A percentile compares a stretch with the other conserved stretches of the same genome.
phyloP scores from a whole-genome alignment of 1,140 invertebrate genomes.

The Coenobita brevimanus region DNA sequence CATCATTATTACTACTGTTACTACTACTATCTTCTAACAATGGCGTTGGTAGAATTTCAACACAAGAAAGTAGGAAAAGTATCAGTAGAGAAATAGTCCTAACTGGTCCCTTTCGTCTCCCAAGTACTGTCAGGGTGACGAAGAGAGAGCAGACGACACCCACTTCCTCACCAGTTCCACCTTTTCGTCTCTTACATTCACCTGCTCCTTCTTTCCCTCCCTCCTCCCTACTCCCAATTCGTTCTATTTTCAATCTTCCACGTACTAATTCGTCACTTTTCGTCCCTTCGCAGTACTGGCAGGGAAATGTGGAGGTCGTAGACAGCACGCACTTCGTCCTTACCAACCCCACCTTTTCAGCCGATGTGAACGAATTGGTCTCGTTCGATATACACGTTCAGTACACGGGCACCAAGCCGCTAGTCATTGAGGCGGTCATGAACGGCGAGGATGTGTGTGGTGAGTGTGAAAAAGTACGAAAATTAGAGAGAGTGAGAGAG shows the following conservation, averaged over 20 bases:
- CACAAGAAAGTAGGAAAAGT: too few relatives aligned
- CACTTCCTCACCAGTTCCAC: too few relatives aligned
- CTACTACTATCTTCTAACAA: too few relatives aligned
- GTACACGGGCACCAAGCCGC: not conserved
- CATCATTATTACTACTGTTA: too few relatives aligned
- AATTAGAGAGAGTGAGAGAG: too few relatives aligned
- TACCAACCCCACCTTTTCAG: not conserved
- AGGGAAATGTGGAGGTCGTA: not conserved
- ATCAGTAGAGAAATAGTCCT: too few relatives aligned
- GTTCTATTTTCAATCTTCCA: not conserved
- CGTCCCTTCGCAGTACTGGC: not conserved
- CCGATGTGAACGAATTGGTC: not conserved
- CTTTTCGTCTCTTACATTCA: too few relatives aligned
- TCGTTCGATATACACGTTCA: not conserved
- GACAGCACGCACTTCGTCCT: constrained; percentile 15
- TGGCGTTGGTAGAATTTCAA: too few relatives aligned
- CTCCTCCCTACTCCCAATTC: not conserved
- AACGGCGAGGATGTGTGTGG: constrained; percentile 22
- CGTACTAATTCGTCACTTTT: not conserved
- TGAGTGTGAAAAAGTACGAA: too few relatives aligned
- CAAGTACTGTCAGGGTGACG: too few relatives aligned
- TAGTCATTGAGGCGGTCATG: not conserved
- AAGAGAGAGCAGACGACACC: too few relatives aligned
- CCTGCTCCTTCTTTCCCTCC: not conserved
- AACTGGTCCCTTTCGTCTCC: too few relatives aligned